Conservation (phyloP, 2,888 invertebrate genomes). For the Eupelmus urozonus region DNA sequence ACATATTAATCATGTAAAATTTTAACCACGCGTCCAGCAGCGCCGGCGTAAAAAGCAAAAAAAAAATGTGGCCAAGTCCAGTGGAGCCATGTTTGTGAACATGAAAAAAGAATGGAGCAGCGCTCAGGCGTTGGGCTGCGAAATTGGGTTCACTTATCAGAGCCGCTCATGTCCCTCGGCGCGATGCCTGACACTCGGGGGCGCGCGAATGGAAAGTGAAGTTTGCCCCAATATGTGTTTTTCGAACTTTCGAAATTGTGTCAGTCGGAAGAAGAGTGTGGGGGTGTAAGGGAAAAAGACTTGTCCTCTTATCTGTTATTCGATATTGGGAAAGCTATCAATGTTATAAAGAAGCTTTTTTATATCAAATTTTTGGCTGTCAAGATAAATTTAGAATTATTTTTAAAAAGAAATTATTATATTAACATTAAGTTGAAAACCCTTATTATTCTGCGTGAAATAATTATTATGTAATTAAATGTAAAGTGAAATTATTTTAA, state of each 20-base stretch:
- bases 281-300: no score
- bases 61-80: background rate
- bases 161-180: constrained; percentile 12
- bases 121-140: background rate
- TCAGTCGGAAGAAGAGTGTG: no score
- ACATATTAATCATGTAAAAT: constrained; percentile 29
- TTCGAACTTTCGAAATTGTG: background rate
- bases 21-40: constrained; percentile 3
- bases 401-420: no score
- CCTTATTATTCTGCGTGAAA: no score
- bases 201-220: no score
- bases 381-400: background rate
- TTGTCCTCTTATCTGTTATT: no score
- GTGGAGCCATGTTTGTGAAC: background rate
- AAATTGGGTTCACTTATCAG: constrained; percentile 35
- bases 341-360: no score
- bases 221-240: constrained; percentile 15
- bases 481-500: no score
- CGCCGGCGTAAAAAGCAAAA: background rate
- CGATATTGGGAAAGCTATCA: no score
- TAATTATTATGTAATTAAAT: no score
- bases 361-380: background rate
- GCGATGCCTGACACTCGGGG: constrained; percentile 11
- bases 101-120: constrained; percentile 1
- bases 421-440: no score